Conservation (phyloP, 2,888 invertebrate genomes). For the Ptychoptera contaminata region DNA sequence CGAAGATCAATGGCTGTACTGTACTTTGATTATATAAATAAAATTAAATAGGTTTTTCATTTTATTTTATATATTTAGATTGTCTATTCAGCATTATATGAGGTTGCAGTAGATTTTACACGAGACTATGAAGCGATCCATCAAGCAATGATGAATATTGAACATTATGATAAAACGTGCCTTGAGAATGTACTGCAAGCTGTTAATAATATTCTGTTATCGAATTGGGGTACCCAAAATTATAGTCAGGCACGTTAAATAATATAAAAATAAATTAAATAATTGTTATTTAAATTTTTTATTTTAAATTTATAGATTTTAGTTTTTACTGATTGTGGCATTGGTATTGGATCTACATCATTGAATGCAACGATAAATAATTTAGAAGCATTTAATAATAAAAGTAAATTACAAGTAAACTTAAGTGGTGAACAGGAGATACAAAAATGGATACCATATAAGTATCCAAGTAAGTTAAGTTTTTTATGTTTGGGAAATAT, state of each 20-base stretch:
- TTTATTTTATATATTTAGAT: slow-evolving; percentile 20
- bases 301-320: slow-evolving; percentile 42
- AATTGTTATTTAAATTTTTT: slow-evolving; percentile 7
- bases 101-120: slow-evolving; percentile 69
- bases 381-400: slow-evolving; percentile 20
- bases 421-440: slow-evolving; percentile 12
- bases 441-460: slow-evolving; percentile 55
- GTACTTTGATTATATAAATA: no score
- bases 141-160: slow-evolving; percentile 55
- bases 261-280: neutral
- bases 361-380: slow-evolving; percentile 39
- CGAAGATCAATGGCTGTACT: no score
- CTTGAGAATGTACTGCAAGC: slow-evolving; percentile 65
- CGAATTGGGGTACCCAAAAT: slow-evolving; percentile 81
- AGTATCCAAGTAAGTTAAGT: slow-evolving; percentile 67
- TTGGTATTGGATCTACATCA: slow-evolving; percentile 49
- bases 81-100: slow-evolving; percentile 22
- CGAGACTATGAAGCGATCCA: slow-evolving; percentile 72
- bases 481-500: slow-evolving; percentile 52
- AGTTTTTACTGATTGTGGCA: slow-evolving; percentile 59
- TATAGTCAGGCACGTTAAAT: slow-evolving; percentile 47
- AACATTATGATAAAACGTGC: slow-evolving; percentile 76
- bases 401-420: slow-evolving; percentile 17
- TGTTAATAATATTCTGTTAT: slow-evolving; percentile 59
- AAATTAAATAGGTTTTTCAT: no score